A percentile compares a stretch with the other conserved stretches of the same genome.
Conservation (phyloP, 2,888 invertebrate genomes). For the Hoplodrina ambigua region DNA sequence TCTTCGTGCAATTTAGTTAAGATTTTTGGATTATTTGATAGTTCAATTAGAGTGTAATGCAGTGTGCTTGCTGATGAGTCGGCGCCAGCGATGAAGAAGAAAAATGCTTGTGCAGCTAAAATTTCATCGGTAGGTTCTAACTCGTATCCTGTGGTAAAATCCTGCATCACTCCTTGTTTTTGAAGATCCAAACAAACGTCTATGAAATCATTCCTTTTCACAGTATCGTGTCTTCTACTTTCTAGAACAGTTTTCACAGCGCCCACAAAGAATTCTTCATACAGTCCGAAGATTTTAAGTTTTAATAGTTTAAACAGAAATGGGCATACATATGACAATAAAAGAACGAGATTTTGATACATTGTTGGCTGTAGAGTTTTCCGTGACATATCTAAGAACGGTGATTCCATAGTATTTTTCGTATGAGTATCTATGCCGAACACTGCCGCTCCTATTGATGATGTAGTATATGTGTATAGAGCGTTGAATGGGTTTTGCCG, state of each 20-base stretch:
- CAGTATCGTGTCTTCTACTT: slow-evolving; percentile 63
- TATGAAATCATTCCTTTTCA: slow-evolving; percentile 76
- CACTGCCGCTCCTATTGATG: slow-evolving; percentile 79
- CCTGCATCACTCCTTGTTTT: slow-evolving; percentile 73
- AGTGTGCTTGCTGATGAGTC: slow-evolving; percentile 83
- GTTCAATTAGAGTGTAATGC: slow-evolving; percentile 77
- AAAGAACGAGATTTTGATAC: slow-evolving; percentile 61
- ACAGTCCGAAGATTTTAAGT: slow-evolving; percentile 73
- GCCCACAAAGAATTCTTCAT: slow-evolving; percentile 77
- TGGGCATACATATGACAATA: slow-evolving; percentile 67
- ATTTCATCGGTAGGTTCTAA: slow-evolving; percentile 76
- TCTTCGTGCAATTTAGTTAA: slow-evolving; percentile 78
- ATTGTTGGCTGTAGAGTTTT: slow-evolving; percentile 67
- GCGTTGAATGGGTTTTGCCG: slow-evolving; percentile 71
- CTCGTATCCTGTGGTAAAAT: slow-evolving; percentile 71
- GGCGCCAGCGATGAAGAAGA: slow-evolving; percentile 85
- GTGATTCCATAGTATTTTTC: slow-evolving; percentile 78
- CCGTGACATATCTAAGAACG: slow-evolving; percentile 76
- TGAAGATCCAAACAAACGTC: slow-evolving; percentile 79
- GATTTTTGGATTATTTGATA: slow-evolving; percentile 78
- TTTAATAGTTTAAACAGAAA: slow-evolving; percentile 68
- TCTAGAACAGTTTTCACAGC: slow-evolving; percentile 76
- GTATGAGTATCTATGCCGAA: slow-evolving; percentile 82
- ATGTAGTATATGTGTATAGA: slow-evolving; percentile 76
- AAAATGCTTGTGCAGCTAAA: slow-evolving; percentile 83